Evolutionary conservation across 1,140 invertebrate species (phyloP).

Genomic region (Ditylenchus dipsaci): DNA sequence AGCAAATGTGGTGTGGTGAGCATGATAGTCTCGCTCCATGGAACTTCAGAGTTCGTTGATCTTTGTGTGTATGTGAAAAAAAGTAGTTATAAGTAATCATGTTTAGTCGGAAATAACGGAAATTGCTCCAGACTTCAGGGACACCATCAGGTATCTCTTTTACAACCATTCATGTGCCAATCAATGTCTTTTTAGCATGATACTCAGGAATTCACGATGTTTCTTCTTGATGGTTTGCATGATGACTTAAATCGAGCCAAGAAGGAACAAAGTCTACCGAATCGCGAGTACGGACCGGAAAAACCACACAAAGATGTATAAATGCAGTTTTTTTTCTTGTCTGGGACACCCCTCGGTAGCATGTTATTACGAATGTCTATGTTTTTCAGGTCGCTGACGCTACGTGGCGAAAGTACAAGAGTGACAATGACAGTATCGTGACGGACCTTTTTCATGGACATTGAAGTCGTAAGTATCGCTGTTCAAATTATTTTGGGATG

Average conservation of each 20-base stretch:
- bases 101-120: conserved; percentile 37
- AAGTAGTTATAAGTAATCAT: neutral
- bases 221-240: conserved; percentile 67
- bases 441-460: conserved; percentile 17
- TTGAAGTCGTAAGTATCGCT: neutral
- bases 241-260: conserved; percentile 68
- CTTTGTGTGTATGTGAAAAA: neutral
- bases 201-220: conserved; percentile 77
- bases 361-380: neutral
- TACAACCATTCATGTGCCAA: no score
- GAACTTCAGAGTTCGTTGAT: neutral
- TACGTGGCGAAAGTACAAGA: conserved; percentile 15
- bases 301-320: no score
- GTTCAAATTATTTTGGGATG: no score
- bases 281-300: no score
- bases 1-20: conserved; percentile 65
- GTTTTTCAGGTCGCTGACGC: conserved; percentile 22
- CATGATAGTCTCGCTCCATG: conserved; percentile 61
- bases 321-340: no score
- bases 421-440: conserved; percentile 13
- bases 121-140: conserved; percentile 71
- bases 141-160: conserved; percentile 66
- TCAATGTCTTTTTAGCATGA: conserved; percentile 66
- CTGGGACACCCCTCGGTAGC: no score
- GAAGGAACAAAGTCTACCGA: conserved; percentile 41